Conservation (phyloP, 2,888 invertebrate genomes). For the Trachelus tabidus region DNA sequence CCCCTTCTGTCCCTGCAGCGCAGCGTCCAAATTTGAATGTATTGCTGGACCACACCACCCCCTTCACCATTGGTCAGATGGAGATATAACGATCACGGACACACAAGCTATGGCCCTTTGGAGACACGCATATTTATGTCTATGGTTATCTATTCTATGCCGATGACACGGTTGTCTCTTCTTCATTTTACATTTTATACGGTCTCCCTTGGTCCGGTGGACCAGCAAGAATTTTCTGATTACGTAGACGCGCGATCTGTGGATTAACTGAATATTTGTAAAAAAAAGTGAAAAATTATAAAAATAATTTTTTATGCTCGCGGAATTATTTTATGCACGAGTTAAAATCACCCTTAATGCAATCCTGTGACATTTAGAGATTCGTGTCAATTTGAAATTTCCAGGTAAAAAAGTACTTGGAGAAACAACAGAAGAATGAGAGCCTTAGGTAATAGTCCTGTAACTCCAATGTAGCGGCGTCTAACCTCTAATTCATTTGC, state of each 20-base stretch:
- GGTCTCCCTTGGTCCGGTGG: not conserved
- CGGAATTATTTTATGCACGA: not conserved
- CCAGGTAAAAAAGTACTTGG: not conserved
- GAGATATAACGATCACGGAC: slow-evolving; percentile 64
- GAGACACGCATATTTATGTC: slow-evolving; percentile 57
- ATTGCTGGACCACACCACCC: slow-evolving; percentile 56
- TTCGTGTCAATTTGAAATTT: not conserved
- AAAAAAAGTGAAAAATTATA: too few species aligned
- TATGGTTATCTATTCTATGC: slow-evolving; percentile 31
- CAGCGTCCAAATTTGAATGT: slow-evolving; percentile 62
- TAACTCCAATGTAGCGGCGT: not conserved
- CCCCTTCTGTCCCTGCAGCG: slow-evolving; percentile 51
- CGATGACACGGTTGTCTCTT: slow-evolving; percentile 7
- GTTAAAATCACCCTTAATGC: not conserved
- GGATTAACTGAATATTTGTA: not conserved
- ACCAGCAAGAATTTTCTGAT: not conserved
- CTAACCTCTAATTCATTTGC: not conserved
- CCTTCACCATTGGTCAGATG: slow-evolving; percentile 57
- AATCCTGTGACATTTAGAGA: not conserved
- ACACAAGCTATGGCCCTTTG: slow-evolving; percentile 53
- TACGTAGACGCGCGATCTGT: not conserved
- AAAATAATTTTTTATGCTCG: not conserved
- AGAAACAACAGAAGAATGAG: not conserved
- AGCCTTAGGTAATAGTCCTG: not conserved
- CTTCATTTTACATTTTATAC: not conserved